Evolutionary conservation across 35 echinoderm and acorn worm species (phyloP).

Genomic region (Holothuria glaberrima): DNA sequence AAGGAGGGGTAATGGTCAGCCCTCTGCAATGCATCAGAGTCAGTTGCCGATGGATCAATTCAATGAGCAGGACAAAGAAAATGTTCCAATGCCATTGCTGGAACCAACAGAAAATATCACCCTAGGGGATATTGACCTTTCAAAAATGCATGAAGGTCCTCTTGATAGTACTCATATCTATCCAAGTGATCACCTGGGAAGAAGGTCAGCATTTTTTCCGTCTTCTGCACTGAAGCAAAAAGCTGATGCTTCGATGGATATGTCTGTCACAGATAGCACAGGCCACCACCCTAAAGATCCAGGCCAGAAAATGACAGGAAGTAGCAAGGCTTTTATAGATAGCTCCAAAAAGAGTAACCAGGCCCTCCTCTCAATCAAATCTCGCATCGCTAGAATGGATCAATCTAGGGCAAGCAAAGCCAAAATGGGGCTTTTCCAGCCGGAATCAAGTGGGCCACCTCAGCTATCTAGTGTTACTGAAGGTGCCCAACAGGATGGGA

Average conservation of each 20-base stretch:
- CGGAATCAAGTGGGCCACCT: background rate
- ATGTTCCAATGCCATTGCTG: background rate
- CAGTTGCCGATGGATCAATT: background rate
- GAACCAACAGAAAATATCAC: constrained; percentile 16
- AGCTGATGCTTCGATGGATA: background rate
- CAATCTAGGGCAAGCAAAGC: constrained; percentile 2
- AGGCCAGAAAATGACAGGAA: background rate
- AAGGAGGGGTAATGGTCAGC: no score
- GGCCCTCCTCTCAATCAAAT: background rate
- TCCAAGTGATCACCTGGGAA: constrained; percentile 20
- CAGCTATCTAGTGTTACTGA: background rate
- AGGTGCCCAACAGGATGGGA: background rate
- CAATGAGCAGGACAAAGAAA: constrained; percentile 1
- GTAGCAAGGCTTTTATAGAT: background rate
- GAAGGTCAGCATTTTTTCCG: constrained; percentile 41
- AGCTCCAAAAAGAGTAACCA: constrained; percentile 21
- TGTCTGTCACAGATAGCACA: background rate
- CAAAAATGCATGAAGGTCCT: background rate
- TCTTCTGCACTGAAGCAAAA: constrained; percentile 38
- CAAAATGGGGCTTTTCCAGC: constrained; percentile 21
- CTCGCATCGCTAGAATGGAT: background rate
- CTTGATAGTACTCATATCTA: constrained; percentile 47
- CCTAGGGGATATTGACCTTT: background rate
- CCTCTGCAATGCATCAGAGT: background rate
- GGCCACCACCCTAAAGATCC: background rate